phyloP scores from a whole-genome alignment of 2,797 vertebrate genomes.

The Protonibea diacanthus region DNA sequence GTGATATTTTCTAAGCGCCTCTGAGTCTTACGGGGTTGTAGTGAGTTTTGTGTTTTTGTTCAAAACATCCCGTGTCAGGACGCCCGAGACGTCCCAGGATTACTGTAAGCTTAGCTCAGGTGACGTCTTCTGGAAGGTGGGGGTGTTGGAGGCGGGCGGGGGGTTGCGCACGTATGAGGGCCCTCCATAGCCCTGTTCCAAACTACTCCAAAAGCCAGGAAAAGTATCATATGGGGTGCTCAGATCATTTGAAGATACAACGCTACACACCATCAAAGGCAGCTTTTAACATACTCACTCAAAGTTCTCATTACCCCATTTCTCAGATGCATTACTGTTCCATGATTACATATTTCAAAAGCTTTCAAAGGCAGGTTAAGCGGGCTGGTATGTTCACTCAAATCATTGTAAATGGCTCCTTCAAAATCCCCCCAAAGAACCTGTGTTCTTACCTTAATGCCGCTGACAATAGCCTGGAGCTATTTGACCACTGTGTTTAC shows the following conservation, averaged over 20 bases:
- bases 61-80: conserved; percentile 81
- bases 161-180: conserved; percentile 74
- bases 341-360: conserved; percentile 74
- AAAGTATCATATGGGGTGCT: conserved; percentile 79
- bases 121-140: conserved; percentile 61
- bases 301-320: conserved; percentile 63
- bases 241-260: conserved; percentile 69
- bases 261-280: conserved; percentile 73
- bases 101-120: conserved; percentile 83
- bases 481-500: conserved; percentile 82
- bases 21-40: conserved; percentile 72
- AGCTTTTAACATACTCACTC: conserved; percentile 63
- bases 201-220: conserved; percentile 68
- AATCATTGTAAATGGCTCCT: conserved; percentile 62
- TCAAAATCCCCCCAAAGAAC: conserved; percentile 59
- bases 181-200: conserved; percentile 76
- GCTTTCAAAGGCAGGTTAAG: conserved; percentile 71
- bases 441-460: conserved; percentile 68
- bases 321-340: conserved; percentile 64
- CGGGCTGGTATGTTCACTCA: conserved; percentile 62
- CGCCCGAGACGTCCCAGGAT: conserved; percentile 76
- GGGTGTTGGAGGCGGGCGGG: not conserved
- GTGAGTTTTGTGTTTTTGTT: conserved; percentile 83
- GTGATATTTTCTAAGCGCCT: conserved; percentile 70
- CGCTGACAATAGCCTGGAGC: conserved; percentile 71